Evolutionary conservation across 64 coral and sea anemone species (phyloP).

Genomic region (Porites australiensis): DNA sequence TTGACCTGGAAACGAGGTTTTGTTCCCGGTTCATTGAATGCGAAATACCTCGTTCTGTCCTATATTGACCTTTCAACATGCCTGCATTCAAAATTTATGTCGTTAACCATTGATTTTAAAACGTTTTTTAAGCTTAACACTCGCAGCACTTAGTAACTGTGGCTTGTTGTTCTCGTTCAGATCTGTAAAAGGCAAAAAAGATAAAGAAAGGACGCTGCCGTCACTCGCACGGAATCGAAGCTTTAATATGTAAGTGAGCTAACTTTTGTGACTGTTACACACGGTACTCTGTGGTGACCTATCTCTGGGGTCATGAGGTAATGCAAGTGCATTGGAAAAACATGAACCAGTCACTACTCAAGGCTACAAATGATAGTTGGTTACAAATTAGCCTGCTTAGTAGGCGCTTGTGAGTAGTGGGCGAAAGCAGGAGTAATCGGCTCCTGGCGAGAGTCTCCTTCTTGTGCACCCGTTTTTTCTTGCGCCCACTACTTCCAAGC

Average conservation of each 20-base stretch:
- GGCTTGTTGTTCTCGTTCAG: constrained; percentile 38
- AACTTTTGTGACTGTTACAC: background rate
- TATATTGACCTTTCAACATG: too few relatives aligned
- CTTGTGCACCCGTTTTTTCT: too few relatives aligned
- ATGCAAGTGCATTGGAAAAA: background rate
- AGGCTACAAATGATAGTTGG: too few relatives aligned
- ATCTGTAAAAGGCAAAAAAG: constrained; percentile 47
- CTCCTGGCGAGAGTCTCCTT: too few relatives aligned
- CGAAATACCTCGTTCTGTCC: too few relatives aligned
- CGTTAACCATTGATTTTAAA: background rate
- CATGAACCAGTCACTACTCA: background rate
- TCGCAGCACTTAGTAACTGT: constrained; percentile 35
- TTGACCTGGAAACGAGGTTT: background rate
- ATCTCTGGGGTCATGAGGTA: background rate
- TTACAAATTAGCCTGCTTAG: too few relatives aligned
- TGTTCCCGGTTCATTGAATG: too few relatives aligned
- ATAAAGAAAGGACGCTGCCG: constrained; percentile 37
- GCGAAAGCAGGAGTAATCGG: too few relatives aligned
- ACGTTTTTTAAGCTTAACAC: background rate
- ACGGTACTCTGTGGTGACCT: background rate
- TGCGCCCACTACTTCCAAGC: too few relatives aligned
- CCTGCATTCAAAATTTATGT: too few relatives aligned
- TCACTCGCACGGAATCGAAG: constrained; percentile 36
- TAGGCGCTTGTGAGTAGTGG: too few relatives aligned
- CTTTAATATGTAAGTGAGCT: constrained; percentile 52